Conservation (phyloP, 2,797 vertebrate genomes). For the Choloepus didactylus region DNA sequence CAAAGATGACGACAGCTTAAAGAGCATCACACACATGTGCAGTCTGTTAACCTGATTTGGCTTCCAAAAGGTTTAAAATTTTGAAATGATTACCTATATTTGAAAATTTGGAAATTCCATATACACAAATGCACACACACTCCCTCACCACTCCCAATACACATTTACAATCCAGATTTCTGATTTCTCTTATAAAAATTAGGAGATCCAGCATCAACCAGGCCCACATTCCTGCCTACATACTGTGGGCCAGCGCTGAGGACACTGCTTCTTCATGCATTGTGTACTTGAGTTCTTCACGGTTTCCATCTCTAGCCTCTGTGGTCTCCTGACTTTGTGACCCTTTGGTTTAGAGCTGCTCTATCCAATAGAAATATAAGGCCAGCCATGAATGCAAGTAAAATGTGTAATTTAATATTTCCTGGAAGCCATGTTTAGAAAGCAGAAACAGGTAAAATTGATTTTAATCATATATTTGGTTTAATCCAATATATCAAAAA, state of each 20-base stretch:
- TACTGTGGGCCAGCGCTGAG: not conserved
- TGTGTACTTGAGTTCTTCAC: rapidly evolving
- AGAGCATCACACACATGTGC: rapidly evolving
- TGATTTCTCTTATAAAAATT: not conserved
- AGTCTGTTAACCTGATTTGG: rapidly evolving
- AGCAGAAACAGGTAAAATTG: not conserved
- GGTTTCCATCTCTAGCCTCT: not conserved
- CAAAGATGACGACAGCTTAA: rapidly evolving
- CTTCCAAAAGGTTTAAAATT: not conserved
- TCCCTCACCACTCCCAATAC: not conserved
- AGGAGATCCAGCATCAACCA: not conserved
- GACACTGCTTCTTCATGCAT: rapidly evolving
- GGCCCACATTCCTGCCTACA: not conserved
- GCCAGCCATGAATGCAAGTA: not conserved
- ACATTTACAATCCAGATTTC: not conserved
- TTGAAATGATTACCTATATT: not conserved
- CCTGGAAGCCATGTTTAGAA: not conserved
- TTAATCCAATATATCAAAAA: not conserved
- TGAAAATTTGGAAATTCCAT: slow-evolving; percentile 13
- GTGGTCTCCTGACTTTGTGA: not conserved
- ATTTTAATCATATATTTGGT: not conserved
- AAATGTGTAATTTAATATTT: not conserved
- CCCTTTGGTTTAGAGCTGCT: not conserved
- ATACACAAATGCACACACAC: not conserved
- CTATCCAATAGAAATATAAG: not conserved